phyloP scores from a whole-genome alignment of 2,888 invertebrate genomes.

The Trimorus sp. region DNA sequence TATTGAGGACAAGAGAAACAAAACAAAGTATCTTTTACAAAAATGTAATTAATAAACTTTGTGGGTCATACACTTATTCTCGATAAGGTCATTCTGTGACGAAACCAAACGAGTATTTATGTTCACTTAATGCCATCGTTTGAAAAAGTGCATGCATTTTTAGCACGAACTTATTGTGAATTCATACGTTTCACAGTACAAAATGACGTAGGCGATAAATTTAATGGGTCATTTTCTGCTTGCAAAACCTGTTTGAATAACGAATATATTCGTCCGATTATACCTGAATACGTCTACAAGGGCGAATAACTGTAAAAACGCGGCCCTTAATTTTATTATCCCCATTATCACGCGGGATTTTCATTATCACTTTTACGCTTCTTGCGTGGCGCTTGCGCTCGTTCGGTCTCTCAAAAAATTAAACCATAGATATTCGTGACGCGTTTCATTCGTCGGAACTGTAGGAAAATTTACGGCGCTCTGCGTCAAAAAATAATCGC shows the following conservation, averaged over 20 bases:
- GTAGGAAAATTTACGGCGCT: slow-evolving; percentile 22
- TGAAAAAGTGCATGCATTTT: too few relatives aligned
- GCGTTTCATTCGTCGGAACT: slow-evolving; percentile 19
- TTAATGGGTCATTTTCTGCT: too few relatives aligned
- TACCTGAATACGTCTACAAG: background rate
- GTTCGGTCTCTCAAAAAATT: slow-evolving; percentile 6
- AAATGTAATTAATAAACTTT: too few relatives aligned
- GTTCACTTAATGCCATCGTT: too few relatives aligned
- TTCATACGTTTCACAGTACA: too few relatives aligned
- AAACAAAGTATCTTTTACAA: too few relatives aligned
- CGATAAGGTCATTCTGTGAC: too few relatives aligned
- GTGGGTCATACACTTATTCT: too few relatives aligned
- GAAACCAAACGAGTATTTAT: too few relatives aligned
- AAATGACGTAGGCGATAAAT: too few relatives aligned
- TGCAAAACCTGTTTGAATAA: background rate
- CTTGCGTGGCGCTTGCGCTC: background rate
- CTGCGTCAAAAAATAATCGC: slow-evolving; percentile 2
- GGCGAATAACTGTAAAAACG: slow-evolving; percentile 2
- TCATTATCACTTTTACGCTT: slow-evolving; percentile 1
- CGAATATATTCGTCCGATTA: slow-evolving; percentile 7
- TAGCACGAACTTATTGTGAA: too few relatives aligned
- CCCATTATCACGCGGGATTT: background rate
- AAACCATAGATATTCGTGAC: slow-evolving; percentile 5
- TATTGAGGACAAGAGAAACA: too few relatives aligned
- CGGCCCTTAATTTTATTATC: slow-evolving; percentile 17